phyloP scores from a whole-genome alignment of 64 coral and sea anemone species.

The Dendrophyllia cribrosa region DNA sequence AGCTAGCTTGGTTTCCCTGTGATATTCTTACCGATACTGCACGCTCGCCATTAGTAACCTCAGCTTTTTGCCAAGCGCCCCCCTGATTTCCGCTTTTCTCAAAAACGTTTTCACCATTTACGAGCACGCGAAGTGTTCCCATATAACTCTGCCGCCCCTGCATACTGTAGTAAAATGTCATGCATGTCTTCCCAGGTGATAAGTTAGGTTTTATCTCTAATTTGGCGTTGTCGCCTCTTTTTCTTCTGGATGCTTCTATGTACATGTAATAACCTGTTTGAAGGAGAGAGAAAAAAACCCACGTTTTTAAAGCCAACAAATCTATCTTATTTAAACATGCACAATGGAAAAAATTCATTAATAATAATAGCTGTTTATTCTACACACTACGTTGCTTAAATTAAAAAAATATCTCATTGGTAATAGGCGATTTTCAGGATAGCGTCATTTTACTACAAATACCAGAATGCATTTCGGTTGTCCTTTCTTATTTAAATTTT shows the following conservation, averaged over 20 bases:
- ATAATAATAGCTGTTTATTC: too few relatives aligned
- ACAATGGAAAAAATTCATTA: too few relatives aligned
- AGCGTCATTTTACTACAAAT: too few relatives aligned
- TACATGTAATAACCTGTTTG: conserved; percentile 93
- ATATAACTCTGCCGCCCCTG: not conserved
- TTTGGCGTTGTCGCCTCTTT: conserved; percentile 79
- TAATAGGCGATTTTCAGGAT: too few relatives aligned
- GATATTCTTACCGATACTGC: not conserved
- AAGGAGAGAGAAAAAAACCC: not conserved
- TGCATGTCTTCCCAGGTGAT: not conserved
- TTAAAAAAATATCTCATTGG: too few relatives aligned
- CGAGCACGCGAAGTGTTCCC: conserved; percentile 32
- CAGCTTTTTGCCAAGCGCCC: not conserved
- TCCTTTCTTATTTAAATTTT: too few relatives aligned
- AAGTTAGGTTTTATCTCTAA: conserved; percentile 1
- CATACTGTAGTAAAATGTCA: conserved; percentile 34
- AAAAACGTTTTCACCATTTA: conserved; percentile 10
- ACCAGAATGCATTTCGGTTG: too few relatives aligned
- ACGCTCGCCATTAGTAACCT: not conserved
- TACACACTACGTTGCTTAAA: too few relatives aligned
- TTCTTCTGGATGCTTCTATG: conserved; percentile 70
- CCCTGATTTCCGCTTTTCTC: conserved; percentile 34
- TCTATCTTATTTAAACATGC: too few relatives aligned
- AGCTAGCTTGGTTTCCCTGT: not conserved
- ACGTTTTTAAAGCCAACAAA: too few relatives aligned